Conservation (phyloP, 1,140 invertebrate genomes). For the Asobara japonica region DNA sequence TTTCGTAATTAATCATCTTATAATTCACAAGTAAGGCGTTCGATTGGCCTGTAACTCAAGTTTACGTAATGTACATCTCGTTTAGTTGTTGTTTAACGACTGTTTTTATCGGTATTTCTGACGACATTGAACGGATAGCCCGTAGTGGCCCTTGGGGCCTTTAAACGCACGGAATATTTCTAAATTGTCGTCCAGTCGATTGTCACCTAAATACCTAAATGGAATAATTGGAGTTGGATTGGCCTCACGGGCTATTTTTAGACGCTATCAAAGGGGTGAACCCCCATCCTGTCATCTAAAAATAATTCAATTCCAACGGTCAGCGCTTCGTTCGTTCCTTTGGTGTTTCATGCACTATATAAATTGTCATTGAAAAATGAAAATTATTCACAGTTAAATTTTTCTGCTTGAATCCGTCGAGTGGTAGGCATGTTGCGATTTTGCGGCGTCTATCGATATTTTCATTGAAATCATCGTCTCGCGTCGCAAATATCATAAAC, state of each 20-base stretch:
- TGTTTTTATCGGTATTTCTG: neutral
- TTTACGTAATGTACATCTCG: neutral
- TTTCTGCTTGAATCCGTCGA: too few species aligned
- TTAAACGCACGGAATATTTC: slow-evolving; percentile 59
- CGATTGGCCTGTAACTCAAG: neutral
- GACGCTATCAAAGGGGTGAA: slow-evolving; percentile 55
- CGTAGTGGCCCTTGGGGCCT: slow-evolving; percentile 28
- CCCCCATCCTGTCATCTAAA: slow-evolving; percentile 59
- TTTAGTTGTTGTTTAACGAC: neutral
- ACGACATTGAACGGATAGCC: neutral
- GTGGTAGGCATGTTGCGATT: too few species aligned
- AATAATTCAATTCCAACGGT: slow-evolving; percentile 54
- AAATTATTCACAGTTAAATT: too few species aligned
- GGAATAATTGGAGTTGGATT: slow-evolving; percentile 64
- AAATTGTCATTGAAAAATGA: too few species aligned
- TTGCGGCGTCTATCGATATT: too few species aligned
- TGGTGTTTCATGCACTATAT: too few species aligned
- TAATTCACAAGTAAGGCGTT: neutral
- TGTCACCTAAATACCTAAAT: slow-evolving; percentile 66
- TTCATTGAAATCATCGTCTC: too few species aligned
- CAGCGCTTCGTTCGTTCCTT: slow-evolving; percentile 4
- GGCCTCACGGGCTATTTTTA: slow-evolving; percentile 64
- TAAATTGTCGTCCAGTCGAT: slow-evolving; percentile 63
- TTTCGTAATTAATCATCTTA: neutral
- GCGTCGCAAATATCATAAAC: too few species aligned